Evolutionary conservation across 2,797 vertebrate genomes (phyloP).

Genomic region (Pipistrellus pygmaeus): DNA sequence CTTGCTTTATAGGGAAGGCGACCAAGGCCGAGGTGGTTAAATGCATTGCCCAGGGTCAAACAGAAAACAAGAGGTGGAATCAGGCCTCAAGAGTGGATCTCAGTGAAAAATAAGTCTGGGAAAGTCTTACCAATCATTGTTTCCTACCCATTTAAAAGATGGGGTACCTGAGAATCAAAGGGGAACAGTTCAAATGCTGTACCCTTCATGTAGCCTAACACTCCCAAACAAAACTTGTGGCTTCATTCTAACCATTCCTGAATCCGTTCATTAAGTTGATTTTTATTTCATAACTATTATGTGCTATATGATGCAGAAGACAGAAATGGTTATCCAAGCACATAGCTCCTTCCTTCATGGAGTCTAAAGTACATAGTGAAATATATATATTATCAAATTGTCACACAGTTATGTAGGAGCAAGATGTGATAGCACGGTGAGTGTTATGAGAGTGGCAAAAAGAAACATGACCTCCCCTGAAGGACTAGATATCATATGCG

Average conservation of each 20-base stretch:
- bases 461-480: not conserved
- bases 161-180: not conserved
- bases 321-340: not conserved
- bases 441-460: not conserved
- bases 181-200: not conserved
- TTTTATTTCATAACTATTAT: not conserved
- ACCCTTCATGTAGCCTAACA: not conserved
- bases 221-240: not conserved
- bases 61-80: not conserved
- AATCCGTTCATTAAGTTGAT: not conserved
- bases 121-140: not conserved
- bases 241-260: not conserved
- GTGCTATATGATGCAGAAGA: not conserved
- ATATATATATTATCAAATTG: not conserved
- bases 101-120: not conserved
- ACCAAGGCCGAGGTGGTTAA: not conserved
- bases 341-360: not conserved
- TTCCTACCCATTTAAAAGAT: not conserved
- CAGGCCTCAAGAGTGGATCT: not conserved
- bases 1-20: not conserved
- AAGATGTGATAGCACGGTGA: not conserved
- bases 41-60: not conserved
- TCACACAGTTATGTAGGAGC: not conserved
- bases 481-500: not conserved
- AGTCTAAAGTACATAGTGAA: not conserved